Evolutionary conservation across 2,888 invertebrate genomes (phyloP), one percentile per base, ranked within the genome.

Genomic region (Diarsia brunnea): DNA sequence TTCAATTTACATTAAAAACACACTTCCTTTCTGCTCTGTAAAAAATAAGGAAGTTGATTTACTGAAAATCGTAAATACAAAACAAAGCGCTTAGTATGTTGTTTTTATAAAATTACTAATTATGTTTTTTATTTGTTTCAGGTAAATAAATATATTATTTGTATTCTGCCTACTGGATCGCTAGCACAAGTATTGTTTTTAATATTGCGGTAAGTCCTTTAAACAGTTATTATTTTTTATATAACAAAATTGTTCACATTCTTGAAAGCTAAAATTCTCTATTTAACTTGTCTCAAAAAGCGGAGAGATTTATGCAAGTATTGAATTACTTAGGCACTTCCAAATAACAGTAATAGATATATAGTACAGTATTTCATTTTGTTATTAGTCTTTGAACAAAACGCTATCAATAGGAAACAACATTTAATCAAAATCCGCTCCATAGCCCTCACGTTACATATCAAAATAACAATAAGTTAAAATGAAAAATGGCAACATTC

Each of bases 401-500:
- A 16, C 12, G 19, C 1, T 45, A 27, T 51, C 31, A 38, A 27
- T 68, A n/a, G 7, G 1, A 47, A 61, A 49, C 21, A 51, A 51
- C 45, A 73, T 72, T 58, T 24, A 45, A 72, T 64, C 19, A 68
- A 82, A 58, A 60, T 31, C 24, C 60, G 45, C 43, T 14, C 64
- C 65, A 69, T 51, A 21, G 0, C 78, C 53, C 31, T 38, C 58
- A 49, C 43, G 60, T 19, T 51, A 75, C 72, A 75, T 27, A 73
- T 78, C 69, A 75, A 80, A 86, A 86, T 81, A 84, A 89, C 85
- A 90, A 90, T 90, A 90, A 86, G 78, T 84, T 86, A 86, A 86
- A 81, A 84, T 88, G 90, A 92, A 91, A 91, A 90, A 91, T 89
- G 84, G 82, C 83, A 73, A 81, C 89, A 90, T 90, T 90, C 91